These are phyloP conservation scores for Meta bourneti DNA, from an alignment of 2,888 invertebrate genomes.

Conservation along the genomic window DNA sequence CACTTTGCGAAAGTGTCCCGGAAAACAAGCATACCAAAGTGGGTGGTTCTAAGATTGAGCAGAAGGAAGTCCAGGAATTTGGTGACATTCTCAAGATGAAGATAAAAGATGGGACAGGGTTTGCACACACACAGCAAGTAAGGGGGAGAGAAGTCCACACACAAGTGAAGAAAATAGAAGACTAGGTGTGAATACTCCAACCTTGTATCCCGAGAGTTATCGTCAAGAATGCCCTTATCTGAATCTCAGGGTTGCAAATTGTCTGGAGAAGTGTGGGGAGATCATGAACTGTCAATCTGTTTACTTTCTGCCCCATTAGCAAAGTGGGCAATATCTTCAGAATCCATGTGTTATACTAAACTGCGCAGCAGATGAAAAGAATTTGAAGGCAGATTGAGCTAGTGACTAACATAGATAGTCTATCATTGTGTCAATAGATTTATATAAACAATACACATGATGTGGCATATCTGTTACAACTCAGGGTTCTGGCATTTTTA, in stretches of 20 bases:
- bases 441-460: no score
- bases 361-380: no score
- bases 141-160: neutral
- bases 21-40: neutral
- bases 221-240: neutral
- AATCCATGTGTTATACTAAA: no score
- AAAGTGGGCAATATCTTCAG: neutral
- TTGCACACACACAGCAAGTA: no score
- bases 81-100: constrained; percentile 23
- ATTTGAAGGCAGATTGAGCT: no score
- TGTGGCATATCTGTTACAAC: no score
- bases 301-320: neutral
- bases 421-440: no score
- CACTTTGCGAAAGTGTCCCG: neutral
- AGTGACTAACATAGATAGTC: no score
- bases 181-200: constrained; percentile 1
- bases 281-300: neutral
- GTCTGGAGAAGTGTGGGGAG: neutral
- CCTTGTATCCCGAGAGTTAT: neutral
- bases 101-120: constrained; percentile 16
- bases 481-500: no score
- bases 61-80: constrained; percentile 4
- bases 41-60: neutral
- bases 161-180: neutral
- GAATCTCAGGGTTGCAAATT: neutral